Percentiles rank a stretch among this genome's conserved stretches.
These are phyloP conservation scores for Macrochelys suwanniensis DNA, from an alignment of 2,797 vertebrate species.

Conservation along the genomic window DNA sequence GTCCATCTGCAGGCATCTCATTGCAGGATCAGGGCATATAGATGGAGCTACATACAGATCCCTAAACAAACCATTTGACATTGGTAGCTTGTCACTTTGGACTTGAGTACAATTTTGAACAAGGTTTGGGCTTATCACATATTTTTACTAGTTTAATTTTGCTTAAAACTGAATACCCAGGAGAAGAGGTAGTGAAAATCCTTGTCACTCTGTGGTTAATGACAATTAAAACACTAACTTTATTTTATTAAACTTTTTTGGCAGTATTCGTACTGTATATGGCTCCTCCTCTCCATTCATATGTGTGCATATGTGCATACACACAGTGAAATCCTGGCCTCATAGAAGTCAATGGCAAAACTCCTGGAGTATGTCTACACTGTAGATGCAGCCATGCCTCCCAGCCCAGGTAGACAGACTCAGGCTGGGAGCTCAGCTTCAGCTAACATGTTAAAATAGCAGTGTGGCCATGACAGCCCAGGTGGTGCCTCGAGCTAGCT, in stretches of 20 bases:
- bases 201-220: neutral
- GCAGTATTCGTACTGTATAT: neutral
- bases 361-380: neutral
- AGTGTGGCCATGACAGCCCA: neutral
- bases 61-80: neutral
- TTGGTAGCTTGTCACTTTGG: neutral
- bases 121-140: rapidly evolving
- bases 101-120: neutral
- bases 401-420: neutral
- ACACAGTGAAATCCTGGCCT: neutral
- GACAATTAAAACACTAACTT: neutral
- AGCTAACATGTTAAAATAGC: neutral
- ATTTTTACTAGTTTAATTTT: neutral
- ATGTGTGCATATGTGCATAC: neutral
- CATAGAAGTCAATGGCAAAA: neutral
- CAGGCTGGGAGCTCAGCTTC: neutral
- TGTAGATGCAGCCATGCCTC: neutral
- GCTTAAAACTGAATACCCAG: neutral
- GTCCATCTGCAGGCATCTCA: neutral
- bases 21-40: neutral
- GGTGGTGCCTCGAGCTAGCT: neutral
- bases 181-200: neutral
- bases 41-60: neutral
- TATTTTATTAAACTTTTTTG: neutral
- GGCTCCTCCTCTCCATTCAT: neutral